phyloP scores from a whole-genome alignment of 2,888 invertebrate species.

The Dromius quadrimaculatus region DNA sequence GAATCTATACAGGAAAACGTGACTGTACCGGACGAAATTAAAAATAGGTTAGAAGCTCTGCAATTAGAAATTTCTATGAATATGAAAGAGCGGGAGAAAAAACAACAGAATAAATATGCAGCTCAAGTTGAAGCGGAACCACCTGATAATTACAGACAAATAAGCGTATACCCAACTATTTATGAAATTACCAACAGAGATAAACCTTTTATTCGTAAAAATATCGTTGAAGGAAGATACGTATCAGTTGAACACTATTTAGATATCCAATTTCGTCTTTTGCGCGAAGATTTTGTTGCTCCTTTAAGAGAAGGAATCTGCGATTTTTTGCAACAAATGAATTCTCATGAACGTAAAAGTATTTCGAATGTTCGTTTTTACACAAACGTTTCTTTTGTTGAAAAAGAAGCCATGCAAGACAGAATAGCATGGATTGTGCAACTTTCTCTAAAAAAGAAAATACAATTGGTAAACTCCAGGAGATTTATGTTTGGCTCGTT shows the following conservation, averaged over 20 bases:
- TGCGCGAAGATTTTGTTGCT: slow-evolving; percentile 83
- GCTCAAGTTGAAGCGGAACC: slow-evolving; percentile 66
- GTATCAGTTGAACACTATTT: slow-evolving; percentile 78
- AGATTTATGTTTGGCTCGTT: slow-evolving; percentile 80
- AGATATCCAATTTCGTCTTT: slow-evolving; percentile 81
- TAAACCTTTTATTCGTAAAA: slow-evolving; percentile 69
- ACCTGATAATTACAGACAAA: slow-evolving; percentile 69
- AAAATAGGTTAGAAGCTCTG: slow-evolving; percentile 67
- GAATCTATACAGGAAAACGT: slow-evolving; percentile 53
- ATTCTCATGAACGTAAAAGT: background rate
- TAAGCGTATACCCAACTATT: slow-evolving; percentile 69
- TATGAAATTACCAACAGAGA: slow-evolving; percentile 62
- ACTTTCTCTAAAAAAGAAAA: slow-evolving; percentile 59
- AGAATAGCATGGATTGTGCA: slow-evolving; percentile 55
- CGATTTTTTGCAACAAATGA: slow-evolving; percentile 55
- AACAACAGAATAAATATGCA: slow-evolving; percentile 37
- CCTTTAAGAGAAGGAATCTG: slow-evolving; percentile 78
- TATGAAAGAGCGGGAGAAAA: slow-evolving; percentile 62
- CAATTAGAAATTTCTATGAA: slow-evolving; percentile 62
- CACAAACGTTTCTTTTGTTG: slow-evolving; percentile 51
- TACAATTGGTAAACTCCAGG: slow-evolving; percentile 69
- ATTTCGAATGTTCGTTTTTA: slow-evolving; percentile 55
- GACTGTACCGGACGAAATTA: slow-evolving; percentile 60
- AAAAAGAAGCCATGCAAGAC: slow-evolving; percentile 33
- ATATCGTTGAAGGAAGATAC: slow-evolving; percentile 75